Evolutionary conservation across 2,113 vertebrate species (phyloP), one percentile per base, ranked within the genome.

Genomic region (Gobio gobio): DNA sequence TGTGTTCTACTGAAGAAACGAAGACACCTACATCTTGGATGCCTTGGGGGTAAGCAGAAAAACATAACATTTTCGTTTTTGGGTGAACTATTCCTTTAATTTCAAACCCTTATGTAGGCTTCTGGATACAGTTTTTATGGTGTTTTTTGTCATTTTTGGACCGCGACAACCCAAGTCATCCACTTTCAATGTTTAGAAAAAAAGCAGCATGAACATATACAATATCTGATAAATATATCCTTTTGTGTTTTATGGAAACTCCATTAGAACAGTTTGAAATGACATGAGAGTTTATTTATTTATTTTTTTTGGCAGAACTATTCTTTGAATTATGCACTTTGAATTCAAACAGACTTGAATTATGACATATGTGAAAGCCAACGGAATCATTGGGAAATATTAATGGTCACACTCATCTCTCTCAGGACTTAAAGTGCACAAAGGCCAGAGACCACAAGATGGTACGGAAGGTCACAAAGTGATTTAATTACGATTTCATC

Each of bases 391-490:
- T 73, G 70, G 20, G 56, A 63, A 45, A 63, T 63, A 47, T 79
- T 45, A 79, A 79, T 8, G 9, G 40, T 66, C 59, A 9, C 33
- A 24, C 76, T 36, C 20, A 49, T 49, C 14, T 49, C 40, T 33
- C 43, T 66, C 14, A 80, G 40, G 14, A 64, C 36, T 12, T 43
- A 9, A 59, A 78, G 45, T 40, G 51, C 54, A 61, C 51, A 40
- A n/a, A 47, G 36, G 36, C 8, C 59, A 64, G 59, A 80, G 24
- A 64, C 49, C 78, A 33, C 59, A 80, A 24, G 22, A 66, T 5
- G 78, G 2, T 64, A 10, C 2, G n/a, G 26, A 81, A 64, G 78
- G 78, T 49, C 59, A 64, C 43, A 80, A 63, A 18, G 78, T 66
- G 78, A 81, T 49, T 61, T 66, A 61, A 81, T 66, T 66, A 49